Conservation (phyloP, 2,888 invertebrate species). For the Cosmia pyralina region DNA sequence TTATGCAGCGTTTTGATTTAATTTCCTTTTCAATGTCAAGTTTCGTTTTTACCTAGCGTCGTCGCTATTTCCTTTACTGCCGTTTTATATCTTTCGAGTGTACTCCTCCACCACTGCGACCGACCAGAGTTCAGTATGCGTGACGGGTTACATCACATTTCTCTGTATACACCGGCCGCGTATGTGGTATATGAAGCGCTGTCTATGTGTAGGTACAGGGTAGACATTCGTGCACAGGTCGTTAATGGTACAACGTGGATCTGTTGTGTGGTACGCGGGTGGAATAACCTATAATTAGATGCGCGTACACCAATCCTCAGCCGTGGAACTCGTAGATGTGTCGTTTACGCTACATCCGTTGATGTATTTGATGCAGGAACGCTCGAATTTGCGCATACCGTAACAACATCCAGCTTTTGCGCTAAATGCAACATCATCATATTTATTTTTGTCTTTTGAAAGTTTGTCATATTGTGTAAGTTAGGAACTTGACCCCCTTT, state of each 20-base stretch:
- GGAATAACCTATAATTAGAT: conserved; percentile 90
- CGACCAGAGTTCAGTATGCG: conserved; percentile 74
- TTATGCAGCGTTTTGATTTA: conserved; percentile 74
- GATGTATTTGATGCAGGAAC: conserved; percentile 73
- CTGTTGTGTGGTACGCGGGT: conserved; percentile 86
- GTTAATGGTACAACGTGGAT: conserved; percentile 86
- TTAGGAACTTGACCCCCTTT: conserved; percentile 46
- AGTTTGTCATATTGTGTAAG: conserved; percentile 7
- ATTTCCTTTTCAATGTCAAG: conserved; percentile 78
- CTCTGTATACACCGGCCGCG: conserved; percentile 71
- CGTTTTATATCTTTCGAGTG: conserved; percentile 64
- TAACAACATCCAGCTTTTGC: conserved; percentile 24
- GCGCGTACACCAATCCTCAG: conserved; percentile 85
- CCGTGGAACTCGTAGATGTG: conserved; percentile 82
- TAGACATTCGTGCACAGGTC: conserved; percentile 85
- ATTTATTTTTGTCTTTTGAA: conserved; percentile 4
- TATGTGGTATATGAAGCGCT: conserved; percentile 72
- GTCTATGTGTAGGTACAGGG: conserved; percentile 73
- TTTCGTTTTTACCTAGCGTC: conserved; percentile 68
- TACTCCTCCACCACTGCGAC: conserved; percentile 57
- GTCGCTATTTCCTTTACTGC: conserved; percentile 67
- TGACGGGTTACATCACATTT: conserved; percentile 80
- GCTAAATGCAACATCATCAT: conserved; percentile 10
- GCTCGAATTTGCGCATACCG: conserved; percentile 63
- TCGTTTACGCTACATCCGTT: conserved; percentile 81